phyloP scores from a whole-genome alignment of 2,888 invertebrate species.

The Heliconius cydno region DNA sequence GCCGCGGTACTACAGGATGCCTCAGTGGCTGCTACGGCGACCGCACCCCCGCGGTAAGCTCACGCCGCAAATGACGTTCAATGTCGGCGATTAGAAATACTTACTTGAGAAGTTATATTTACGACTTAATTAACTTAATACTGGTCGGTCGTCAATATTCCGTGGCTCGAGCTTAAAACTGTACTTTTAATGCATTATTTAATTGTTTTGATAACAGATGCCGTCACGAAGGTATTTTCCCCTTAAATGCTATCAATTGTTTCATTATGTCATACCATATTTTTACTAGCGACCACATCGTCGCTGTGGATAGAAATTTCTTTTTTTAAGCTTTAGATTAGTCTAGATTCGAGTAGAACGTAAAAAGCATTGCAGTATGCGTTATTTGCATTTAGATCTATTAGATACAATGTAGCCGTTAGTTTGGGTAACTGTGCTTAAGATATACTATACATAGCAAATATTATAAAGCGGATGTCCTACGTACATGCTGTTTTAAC shows the following conservation, averaged over 20 bases:
- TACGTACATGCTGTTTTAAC: neutral
- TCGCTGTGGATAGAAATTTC: constrained; percentile 5
- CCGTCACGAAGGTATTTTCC: constrained; percentile 40
- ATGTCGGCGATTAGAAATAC: constrained; percentile 7
- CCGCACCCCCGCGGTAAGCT: constrained; percentile 90
- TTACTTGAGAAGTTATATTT: neutral
- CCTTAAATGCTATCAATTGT: neutral
- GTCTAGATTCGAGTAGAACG: constrained; percentile 42
- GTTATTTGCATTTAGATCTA: constrained; percentile 43
- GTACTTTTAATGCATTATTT: constrained; percentile 30
- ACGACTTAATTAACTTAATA: neutral
- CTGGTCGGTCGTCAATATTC: constrained; percentile 1
- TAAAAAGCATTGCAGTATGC: constrained; percentile 38
- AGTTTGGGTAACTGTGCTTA: constrained; percentile 29
- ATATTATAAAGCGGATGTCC: neutral
- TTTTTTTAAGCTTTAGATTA: constrained; percentile 42
- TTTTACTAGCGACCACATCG: constrained; percentile 13
- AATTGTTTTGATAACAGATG: constrained; percentile 23
- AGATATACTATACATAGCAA: neutral
- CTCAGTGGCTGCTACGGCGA: constrained; percentile 88
- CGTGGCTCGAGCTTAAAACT: constrained; percentile 9
- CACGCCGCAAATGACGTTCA: constrained; percentile 27
- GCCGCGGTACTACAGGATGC: constrained; percentile 85
- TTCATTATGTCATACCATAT: constrained; percentile 15
- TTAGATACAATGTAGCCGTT: constrained; percentile 30